A percentile compares a stretch with the other conserved stretches of the same genome.
Evolutionary conservation across 35 echinoderm and acorn worm species (phyloP).

Genomic region (Strongylocentrotus purpuratus): DNA sequence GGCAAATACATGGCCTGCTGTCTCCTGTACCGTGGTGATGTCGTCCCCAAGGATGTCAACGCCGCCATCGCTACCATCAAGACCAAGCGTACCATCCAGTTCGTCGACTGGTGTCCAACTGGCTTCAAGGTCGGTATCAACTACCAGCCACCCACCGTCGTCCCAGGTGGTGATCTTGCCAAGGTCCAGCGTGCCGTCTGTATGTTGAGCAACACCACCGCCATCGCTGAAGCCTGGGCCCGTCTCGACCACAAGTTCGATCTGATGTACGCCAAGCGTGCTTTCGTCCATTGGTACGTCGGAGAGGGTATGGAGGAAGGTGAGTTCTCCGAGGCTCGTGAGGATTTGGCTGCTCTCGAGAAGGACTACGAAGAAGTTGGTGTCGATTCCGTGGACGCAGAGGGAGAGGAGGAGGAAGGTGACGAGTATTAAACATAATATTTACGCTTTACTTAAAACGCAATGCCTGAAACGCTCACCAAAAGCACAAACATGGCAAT

Average conservation of each 20-base stretch:
- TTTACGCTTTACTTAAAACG: background rate
- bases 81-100: conserved; percentile 73
- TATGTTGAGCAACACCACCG: conserved; percentile 77
- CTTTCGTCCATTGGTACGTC: conserved; percentile 74
- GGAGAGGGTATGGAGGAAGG: conserved; percentile 76
- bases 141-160: conserved; percentile 70
- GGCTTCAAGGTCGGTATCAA: conserved; percentile 79
- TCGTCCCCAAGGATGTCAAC: conserved; percentile 79
- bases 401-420: conserved; percentile 43
- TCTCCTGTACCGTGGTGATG: conserved; percentile 77
- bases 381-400: background rate
- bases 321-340: conserved; percentile 74
- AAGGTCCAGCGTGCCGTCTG: conserved; percentile 70
- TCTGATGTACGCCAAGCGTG: conserved; percentile 78
- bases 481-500: background rate
- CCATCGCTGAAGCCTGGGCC: conserved; percentile 68
- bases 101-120: conserved; percentile 75
- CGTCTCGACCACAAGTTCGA: conserved; percentile 75
- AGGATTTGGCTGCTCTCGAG: conserved; percentile 65
- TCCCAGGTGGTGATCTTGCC: conserved; percentile 66
- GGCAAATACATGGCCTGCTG: conserved; percentile 82
- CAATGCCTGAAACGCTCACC: background rate
- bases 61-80: conserved; percentile 72
- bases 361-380: conserved; percentile 73
- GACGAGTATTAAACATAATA: conserved; percentile 49